These are phyloP conservation scores for Nyleta sp. DNA, from an alignment of 2,888 invertebrate genomes.

Conservation along the genomic window DNA sequence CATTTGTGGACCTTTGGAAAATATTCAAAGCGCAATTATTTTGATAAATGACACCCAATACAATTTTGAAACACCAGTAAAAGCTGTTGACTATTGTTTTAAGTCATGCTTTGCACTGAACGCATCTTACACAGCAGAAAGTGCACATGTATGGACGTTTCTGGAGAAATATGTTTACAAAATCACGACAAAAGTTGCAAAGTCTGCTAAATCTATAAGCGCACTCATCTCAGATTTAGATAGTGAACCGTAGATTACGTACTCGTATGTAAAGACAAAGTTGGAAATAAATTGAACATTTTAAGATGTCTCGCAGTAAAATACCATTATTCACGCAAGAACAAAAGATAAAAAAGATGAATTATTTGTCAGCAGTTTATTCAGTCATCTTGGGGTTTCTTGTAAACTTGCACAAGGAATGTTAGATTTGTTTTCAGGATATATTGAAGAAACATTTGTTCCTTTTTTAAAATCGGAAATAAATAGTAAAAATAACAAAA, in stretches of 20 bases:
- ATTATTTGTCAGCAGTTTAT: slow-evolving; percentile 11
- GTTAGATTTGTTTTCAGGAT: not conserved
- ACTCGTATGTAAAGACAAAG: too few relatives aligned
- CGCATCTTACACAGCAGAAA: slow-evolving; percentile 24
- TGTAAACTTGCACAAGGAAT: slow-evolving; percentile 4
- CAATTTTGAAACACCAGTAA: not conserved
- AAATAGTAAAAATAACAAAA: not conserved
- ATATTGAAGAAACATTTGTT: slow-evolving; percentile 22
- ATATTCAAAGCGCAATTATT: too few relatives aligned
- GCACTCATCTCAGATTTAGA: slow-evolving; percentile 26
- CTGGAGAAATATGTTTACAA: slow-evolving; percentile 18
- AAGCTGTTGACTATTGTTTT: slow-evolving; percentile 42
- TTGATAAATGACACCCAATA: slow-evolving; percentile 24
- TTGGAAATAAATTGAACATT: too few relatives aligned
- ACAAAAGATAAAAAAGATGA: too few relatives aligned
- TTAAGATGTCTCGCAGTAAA: too few relatives aligned
- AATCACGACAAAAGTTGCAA: not conserved
- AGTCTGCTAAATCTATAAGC: not conserved
- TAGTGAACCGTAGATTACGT: too few relatives aligned
- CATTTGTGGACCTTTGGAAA: too few relatives aligned
- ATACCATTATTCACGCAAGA: too few relatives aligned
- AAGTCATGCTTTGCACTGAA: slow-evolving; percentile 32
- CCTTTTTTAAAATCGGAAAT: slow-evolving; percentile 29
- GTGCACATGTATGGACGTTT: slow-evolving; percentile 37
- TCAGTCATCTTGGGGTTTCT: not conserved